A percentile compares a stretch with the other conserved stretches of the same genome.
phyloP scores from a whole-genome alignment of 2,888 invertebrate species.

The Tribolium freemani region DNA sequence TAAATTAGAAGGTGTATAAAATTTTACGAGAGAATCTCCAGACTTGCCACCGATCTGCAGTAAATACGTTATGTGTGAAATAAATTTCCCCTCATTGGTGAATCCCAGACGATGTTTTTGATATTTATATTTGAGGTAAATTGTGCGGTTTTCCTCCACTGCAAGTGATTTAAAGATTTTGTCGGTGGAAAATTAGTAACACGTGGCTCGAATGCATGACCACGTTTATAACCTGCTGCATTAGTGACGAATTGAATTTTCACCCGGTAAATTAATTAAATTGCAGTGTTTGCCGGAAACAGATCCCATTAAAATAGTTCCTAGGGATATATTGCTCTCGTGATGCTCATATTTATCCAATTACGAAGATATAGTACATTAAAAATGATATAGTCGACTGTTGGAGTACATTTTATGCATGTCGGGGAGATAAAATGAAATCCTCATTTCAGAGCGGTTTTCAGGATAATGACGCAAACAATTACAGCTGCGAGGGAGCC shows the following conservation, averaged over 20 bases:
- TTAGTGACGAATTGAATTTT: conserved; percentile 14
- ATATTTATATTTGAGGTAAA: conserved; percentile 16
- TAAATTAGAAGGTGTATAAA: conserved; percentile 53
- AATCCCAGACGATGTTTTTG: background rate
- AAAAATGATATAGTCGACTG: conserved; percentile 24
- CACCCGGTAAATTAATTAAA: conserved; percentile 8
- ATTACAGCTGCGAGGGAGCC: conserved; percentile 25
- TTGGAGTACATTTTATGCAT: conserved; percentile 29
- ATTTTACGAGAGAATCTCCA: conserved; percentile 54
- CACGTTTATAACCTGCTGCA: background rate
- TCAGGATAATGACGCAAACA: conserved; percentile 35
- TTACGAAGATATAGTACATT: conserved; percentile 15
- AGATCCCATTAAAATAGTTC: conserved; percentile 18
- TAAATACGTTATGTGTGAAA: conserved; percentile 26
- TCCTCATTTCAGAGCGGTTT: conserved; percentile 33
- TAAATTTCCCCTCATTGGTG: conserved; percentile 10
- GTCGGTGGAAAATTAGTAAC: conserved; percentile 6
- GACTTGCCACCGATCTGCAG: conserved; percentile 42
- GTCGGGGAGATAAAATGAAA: conserved; percentile 32
- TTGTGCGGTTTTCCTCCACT: conserved; percentile 3
- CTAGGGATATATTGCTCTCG: background rate
- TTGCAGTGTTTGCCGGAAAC: conserved; percentile 7
- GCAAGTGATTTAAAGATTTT: conserved; percentile 33
- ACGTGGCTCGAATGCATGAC: background rate
- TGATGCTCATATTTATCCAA: conserved; percentile 22